Evolutionary conservation across 2,888 invertebrate species (phyloP).

Genomic region (Elmis aenea): DNA sequence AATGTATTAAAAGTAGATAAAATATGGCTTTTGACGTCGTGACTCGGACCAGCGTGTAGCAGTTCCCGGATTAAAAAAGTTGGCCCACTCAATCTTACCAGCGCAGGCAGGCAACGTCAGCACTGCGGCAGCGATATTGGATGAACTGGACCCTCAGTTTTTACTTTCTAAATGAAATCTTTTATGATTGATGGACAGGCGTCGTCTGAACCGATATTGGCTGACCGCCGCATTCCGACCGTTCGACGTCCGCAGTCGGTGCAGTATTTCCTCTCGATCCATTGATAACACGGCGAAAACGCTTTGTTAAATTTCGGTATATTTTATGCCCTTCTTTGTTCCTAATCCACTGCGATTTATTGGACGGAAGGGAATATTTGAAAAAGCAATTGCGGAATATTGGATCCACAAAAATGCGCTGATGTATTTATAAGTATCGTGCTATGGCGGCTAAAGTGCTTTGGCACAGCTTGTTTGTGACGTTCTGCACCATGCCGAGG

Average conservation of each 20-base stretch:
- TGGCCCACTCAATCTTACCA: constrained; percentile 28
- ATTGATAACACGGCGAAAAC: constrained; percentile 2
- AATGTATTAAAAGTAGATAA: constrained; percentile 27
- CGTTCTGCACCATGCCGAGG: constrained; percentile 7
- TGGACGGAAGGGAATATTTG: constrained; percentile 10
- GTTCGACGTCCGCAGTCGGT: constrained; percentile 8
- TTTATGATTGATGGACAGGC: constrained; percentile 37
- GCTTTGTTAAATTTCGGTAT: constrained; percentile 13
- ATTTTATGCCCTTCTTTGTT: constrained; percentile 13
- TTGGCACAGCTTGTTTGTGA: constrained; percentile 15
- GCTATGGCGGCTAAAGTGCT: constrained; percentile 14
- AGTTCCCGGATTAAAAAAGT: constrained; percentile 29
- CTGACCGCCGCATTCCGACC: constrained; percentile 17
- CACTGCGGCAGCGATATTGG: constrained; percentile 29
- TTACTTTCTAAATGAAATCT: constrained; percentile 35
- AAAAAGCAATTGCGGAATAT: constrained; percentile 10
- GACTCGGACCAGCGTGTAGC: constrained; percentile 14
- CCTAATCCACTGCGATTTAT: constrained; percentile 16
- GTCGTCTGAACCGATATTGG: constrained; percentile 22
- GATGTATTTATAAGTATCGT: constrained; percentile 22
- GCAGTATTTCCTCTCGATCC: constrained; percentile 8
- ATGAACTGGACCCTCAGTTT: constrained; percentile 18
- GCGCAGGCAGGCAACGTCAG: constrained; percentile 27
- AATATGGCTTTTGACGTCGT: constrained; percentile 23
- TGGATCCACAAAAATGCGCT: constrained; percentile 13